A percentile compares a stretch with the other conserved stretches of the same genome.
Conservation (phyloP, 1,140 invertebrate genomes). For the Agrilus planipennis region DNA sequence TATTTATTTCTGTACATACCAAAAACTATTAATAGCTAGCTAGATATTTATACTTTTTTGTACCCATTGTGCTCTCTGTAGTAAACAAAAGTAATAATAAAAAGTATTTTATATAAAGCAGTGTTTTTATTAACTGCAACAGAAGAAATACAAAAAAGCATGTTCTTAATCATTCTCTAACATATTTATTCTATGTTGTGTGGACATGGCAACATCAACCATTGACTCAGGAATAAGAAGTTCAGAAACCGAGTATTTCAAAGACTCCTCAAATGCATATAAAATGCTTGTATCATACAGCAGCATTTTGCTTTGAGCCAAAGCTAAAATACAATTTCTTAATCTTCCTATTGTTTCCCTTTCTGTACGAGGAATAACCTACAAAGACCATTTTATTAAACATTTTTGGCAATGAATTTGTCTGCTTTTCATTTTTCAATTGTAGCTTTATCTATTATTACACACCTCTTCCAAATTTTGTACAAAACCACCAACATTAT, state of each 20-base stretch:
- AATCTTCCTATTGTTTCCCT: conserved; percentile 76
- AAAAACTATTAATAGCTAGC: too few relatives aligned
- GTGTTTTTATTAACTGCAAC: too few relatives aligned
- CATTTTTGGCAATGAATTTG: background rate
- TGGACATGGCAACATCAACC: conserved; percentile 60
- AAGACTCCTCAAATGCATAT: conserved; percentile 83
- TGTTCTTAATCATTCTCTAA: conserved; percentile 22
- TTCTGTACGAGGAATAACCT: conserved; percentile 57
- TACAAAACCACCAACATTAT: conserved; percentile 65
- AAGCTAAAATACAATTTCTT: conserved; percentile 77
- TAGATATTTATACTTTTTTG: too few relatives aligned
- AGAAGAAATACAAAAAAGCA: too few relatives aligned
- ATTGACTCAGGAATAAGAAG: conserved; percentile 71
- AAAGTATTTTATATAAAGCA: too few relatives aligned
- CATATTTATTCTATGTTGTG: conserved; percentile 47
- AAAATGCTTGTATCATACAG: conserved; percentile 87
- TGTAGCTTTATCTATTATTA: background rate
- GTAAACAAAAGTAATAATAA: too few relatives aligned
- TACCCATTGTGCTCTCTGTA: too few relatives aligned
- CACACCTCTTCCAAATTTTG: conserved; percentile 61
- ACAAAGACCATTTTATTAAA: conserved; percentile 24
- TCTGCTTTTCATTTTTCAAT: background rate
- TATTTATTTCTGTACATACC: too few relatives aligned
- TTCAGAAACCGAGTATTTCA: conserved; percentile 68
- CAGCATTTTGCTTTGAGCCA: conserved; percentile 77